Base-by-base conservation (phyloP, 2,888 invertebrate genomes). In the Torymus tubicola region DNA sequence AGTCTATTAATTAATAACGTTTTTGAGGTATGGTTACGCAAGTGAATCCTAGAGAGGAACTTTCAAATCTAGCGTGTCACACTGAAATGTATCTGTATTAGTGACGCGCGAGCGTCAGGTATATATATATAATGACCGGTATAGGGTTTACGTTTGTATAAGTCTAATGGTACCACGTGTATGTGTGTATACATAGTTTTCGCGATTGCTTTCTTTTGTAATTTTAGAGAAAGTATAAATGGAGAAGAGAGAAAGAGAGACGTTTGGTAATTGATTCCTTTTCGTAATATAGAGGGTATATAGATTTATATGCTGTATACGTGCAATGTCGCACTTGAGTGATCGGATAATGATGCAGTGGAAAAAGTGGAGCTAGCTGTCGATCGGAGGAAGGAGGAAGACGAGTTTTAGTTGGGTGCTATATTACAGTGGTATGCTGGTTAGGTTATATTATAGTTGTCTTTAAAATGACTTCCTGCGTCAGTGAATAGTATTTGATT, bases 61-160 rank as follows among this genome's bases (percentile, higher is more conserved):
- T 81, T 81, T 81, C 78, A 78, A 71, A 81, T 81, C 70, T 74
- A 74, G 81, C 78, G 74, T 78, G 81, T 60, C 81, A 81, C 81
- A 81, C 63, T 67, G 64, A 64, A 79, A 78, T 72, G 14, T 42
- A 42, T 42, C 42, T 71, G 58, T 72, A 50, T 71, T 68, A 63
- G 64, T 11, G n/a, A 10, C 55, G 50, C 31, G 31, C 31, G 31
- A 2, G 31, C 8, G 42, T n/a, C 42, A 21, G 1, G 42, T n/a
- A n/a, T n/a, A n/a, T n/a, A 42, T 5, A 8, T 42, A 42, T 67
- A 58, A 52, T 42, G 64, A 65, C 24, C 31, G 13, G 68, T 31
- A 52, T 31, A 52, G 42, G 42, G 42, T 42, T 42, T 8, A 42
- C 8, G 42, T 42, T 4, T n/a, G n/a, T 31, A 5, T 42, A 24